Evolutionary conservation across 1,140 invertebrate genomes (phyloP).

Genomic region (Popillia japonica): DNA sequence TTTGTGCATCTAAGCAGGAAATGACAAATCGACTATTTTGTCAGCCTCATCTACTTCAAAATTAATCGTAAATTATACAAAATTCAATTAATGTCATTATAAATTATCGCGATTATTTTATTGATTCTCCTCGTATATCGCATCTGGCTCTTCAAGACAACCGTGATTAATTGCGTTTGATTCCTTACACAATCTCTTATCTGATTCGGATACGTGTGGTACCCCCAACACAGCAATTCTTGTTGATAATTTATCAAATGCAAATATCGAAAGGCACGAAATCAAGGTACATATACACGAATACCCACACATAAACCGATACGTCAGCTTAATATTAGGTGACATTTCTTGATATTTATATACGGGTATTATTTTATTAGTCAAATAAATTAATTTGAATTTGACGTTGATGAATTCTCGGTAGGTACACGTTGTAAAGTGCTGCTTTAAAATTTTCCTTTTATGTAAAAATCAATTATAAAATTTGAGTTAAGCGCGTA

Average conservation of each 20-base stretch:
- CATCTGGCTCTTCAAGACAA: neutral
- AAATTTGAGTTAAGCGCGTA: too few species aligned
- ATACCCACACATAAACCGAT: neutral
- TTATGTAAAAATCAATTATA: too few species aligned
- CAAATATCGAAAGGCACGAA: conserved; percentile 4
- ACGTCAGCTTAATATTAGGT: neutral
- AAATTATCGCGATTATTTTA: neutral
- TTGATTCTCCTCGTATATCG: neutral
- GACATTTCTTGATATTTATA: neutral
- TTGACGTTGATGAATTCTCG: too few species aligned
- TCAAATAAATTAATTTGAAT: too few species aligned
- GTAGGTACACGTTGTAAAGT: too few species aligned
- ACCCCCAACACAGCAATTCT: neutral
- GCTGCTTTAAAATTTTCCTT: too few species aligned
- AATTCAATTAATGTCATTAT: neutral
- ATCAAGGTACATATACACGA: neutral
- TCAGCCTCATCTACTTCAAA: too few species aligned
- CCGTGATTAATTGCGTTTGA: neutral
- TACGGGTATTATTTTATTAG: neutral
- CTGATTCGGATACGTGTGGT: conserved; percentile 1
- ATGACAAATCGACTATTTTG: too few species aligned
- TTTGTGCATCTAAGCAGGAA: too few species aligned
- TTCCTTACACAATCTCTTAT: neutral
- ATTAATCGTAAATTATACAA: neutral
- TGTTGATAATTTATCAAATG: conserved; percentile 19